Evolutionary conservation across 2,888 invertebrate genomes (phyloP), one percentile per base, ranked within the genome.

Genomic region (Alsophila aescularia): DNA sequence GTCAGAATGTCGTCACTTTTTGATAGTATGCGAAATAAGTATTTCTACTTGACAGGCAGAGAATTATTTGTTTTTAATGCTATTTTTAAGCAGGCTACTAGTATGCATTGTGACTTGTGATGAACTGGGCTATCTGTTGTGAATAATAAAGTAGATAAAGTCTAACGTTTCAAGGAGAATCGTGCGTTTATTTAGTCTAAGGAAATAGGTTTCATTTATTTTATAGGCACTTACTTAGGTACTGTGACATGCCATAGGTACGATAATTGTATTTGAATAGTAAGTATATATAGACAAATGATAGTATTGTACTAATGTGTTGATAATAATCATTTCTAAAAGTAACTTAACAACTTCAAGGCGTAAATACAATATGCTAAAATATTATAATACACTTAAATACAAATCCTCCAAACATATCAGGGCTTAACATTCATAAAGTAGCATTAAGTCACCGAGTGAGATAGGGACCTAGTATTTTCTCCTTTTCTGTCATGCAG

Each of bases 401-500:
- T 32, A 34, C 27, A 52, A 34, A 32, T 37, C 18, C 29, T 15
- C 13, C 24, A 34, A 29, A 52, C 35, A 47, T 52, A 36, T 53
- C 49, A 35, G 29, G 24, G 10, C 18, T 50, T 34, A 43, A 48
- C 47, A 52, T 35, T 37, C 47, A 43, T 52, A 48, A 58, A 57
- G 53, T 31, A 43, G 47, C 52, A 56, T 58, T 60, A 51, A 58
- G 48, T 55, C 44, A 48, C 44, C 29, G 48, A 15, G 27, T 43
- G 35, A 45, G 49, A 50, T 55, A 52, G 18, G n/a, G 24, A 36
- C 49, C 34, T 48, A 69, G 21, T 42, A 21, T 70, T 59, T 66
- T 60, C 56, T 76, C 64, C 27, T 47, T 53, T 55, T 52, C 31
- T 41, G 41, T 50, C 52, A 12, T 40, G 57, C 50, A 32, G 69